A percentile compares a stretch with the other conserved stretches of the same genome.
Evolutionary conservation across 2,888 invertebrate species (phyloP).

Genomic region (Plagodis pulveraria): DNA sequence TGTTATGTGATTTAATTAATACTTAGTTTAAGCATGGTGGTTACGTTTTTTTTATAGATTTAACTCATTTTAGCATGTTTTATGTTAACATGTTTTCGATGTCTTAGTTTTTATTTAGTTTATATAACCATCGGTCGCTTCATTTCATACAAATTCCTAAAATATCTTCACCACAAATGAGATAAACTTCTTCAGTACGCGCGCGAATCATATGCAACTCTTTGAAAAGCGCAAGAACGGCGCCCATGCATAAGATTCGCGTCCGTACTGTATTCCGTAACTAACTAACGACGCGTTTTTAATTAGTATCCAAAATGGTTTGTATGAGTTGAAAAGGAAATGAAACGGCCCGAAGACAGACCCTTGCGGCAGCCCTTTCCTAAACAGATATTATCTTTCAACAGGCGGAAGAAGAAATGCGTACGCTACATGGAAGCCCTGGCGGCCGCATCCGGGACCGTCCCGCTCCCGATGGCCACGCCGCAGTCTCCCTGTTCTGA

Average conservation of each 20-base stretch:
- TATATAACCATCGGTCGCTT: constrained; percentile 25
- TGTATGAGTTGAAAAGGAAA: constrained; percentile 29
- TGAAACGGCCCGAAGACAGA: constrained; percentile 35
- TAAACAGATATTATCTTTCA: constrained; percentile 49
- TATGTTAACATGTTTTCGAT: constrained; percentile 46
- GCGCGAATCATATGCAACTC: no score
- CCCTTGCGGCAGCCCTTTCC: constrained; percentile 25
- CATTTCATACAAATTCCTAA: background rate
- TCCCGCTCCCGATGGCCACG: constrained; percentile 90
- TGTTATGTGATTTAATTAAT: constrained; percentile 29
- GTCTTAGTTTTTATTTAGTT: constrained; percentile 41
- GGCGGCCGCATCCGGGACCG: constrained; percentile 88
- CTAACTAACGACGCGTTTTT: no score
- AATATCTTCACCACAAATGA: no score
- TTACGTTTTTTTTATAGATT: constrained; percentile 29
- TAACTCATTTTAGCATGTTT: constrained; percentile 36
- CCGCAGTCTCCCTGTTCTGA: constrained; percentile 93
- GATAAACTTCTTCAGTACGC: no score
- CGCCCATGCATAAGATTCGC: no score
- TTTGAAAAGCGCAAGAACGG: no score
- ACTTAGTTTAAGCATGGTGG: constrained; percentile 36
- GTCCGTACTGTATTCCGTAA: no score
- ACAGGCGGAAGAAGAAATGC: constrained; percentile 98
- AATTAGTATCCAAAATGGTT: no score
- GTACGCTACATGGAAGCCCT: constrained; percentile 97